A percentile compares a stretch with the other conserved stretches of the same genome.
These are phyloP conservation scores for Speoplatyrhinus poulsoni DNA, from an alignment of 2,113 vertebrate species.

Conservation along the genomic window DNA sequence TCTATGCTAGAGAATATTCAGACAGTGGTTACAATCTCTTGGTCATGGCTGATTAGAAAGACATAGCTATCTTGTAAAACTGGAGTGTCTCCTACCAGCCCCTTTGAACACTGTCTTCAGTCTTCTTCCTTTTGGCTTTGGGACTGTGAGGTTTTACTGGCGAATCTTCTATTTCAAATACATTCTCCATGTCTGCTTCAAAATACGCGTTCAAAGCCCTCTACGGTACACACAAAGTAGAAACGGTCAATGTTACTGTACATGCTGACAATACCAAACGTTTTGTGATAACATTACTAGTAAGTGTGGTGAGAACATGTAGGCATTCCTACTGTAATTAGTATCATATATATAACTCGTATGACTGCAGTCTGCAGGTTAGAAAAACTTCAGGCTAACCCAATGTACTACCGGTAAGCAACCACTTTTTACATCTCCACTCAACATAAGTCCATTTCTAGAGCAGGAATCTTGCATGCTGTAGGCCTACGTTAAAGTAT, in stretches of 20 bases:
- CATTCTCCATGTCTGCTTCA: conserved; percentile 75
- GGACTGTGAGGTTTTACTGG: conserved; percentile 31
- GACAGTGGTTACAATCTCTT: neutral
- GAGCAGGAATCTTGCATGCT: too few relatives aligned
- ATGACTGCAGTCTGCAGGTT: too few relatives aligned
- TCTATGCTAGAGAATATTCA: conserved; percentile 82
- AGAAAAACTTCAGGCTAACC: too few relatives aligned
- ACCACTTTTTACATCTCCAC: too few relatives aligned
- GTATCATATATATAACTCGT: too few relatives aligned
- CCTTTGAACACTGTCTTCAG: conserved; percentile 17
- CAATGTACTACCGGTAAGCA: too few relatives aligned
- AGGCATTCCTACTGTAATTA: too few relatives aligned
- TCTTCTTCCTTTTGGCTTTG: conserved; percentile 52
- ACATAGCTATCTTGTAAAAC: neutral
- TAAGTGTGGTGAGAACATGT: too few relatives aligned
- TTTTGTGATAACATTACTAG: too few relatives aligned
- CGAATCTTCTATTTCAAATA: conserved; percentile 63
- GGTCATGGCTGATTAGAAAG: neutral
- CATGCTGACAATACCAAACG: neutral
- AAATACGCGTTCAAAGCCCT: conserved; percentile 77
- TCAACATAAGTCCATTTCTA: neutral
- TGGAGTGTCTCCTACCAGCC: conserved; percentile 38
- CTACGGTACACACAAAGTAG: conserved; percentile 37
- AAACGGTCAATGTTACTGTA: neutral
- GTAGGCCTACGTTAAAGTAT: neutral